A percentile compares a stretch with the other conserved stretches of the same genome.
These are phyloP conservation scores for Bungarus multicinctus DNA, from an alignment of 2,113 vertebrate genomes.

Conservation along the genomic window DNA sequence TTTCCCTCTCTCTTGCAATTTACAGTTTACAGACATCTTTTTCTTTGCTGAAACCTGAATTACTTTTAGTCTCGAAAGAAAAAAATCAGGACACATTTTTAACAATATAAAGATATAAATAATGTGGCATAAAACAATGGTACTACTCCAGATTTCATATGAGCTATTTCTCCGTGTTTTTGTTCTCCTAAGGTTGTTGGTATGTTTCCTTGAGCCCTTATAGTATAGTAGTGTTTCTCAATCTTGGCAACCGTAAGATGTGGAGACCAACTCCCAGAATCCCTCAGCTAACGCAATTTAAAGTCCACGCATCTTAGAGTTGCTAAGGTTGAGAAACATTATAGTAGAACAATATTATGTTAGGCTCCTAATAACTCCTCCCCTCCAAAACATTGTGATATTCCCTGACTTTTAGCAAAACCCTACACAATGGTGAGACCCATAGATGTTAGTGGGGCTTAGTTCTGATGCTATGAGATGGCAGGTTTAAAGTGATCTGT, in stretches of 20 bases:
- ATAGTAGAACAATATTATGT: not conserved
- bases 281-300: not conserved
- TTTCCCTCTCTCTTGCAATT: no score
- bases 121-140: no score
- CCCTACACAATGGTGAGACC: not conserved
- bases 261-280: not conserved
- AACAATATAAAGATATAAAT: no score
- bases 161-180: not conserved
- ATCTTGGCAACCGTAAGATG: not conserved
- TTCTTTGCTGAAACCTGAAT: no score
- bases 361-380: not conserved
- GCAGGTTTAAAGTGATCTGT: not conserved
- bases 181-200: not conserved
- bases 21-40: no score
- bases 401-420: not conserved
- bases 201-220: not conserved
- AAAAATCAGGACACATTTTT: no score
- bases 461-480: not conserved
- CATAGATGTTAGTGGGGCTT: not conserved
- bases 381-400: not conserved
- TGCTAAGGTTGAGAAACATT: not conserved
- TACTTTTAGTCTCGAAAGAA: no score
- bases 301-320: not conserved
- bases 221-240: rapidly evolving
- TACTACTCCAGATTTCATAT: not conserved